Evolutionary conservation across 2,113 vertebrate genomes (phyloP), one percentile per base, ranked within the genome.

Genomic region (Phyllopteryx taeniolatus): DNA sequence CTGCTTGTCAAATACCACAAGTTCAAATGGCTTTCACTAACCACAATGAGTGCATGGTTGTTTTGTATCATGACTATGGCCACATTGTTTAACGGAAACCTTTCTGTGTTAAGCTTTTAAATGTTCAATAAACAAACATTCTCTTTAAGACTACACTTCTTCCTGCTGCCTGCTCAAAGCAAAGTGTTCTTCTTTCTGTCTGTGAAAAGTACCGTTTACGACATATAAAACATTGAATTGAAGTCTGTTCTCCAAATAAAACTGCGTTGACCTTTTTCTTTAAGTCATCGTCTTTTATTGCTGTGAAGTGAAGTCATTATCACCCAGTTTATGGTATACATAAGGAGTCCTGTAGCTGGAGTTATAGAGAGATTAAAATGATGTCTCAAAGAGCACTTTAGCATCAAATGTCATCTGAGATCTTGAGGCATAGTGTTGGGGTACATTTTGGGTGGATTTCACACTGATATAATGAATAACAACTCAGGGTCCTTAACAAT

Each of bases 391-490:
- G 35, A 12, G 59, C n/a, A 7, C 14, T 73, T 73, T 15, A 56
- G 62, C 27, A 76, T 79, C 61, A 53, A 78, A 62, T 70, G 31
- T 68, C 61, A 70, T 61, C n/a, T 43, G 49, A 69, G 44, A 54
- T 54, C 20, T 54, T 10, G 8, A 2, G 17, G 6, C 8, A 14
- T 67, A 15, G 43, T 54, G n/a, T 63, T 6, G 2, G 22, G 43
- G 62, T 61, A 72, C 57, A 19, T 13, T 71, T 78, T 73, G 67
- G 71, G n/a, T 69, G 31, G 57, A 70, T 70, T 66, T 2, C 68
- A 68, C 43, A 62, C 61, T 0, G 33, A 42, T 78, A 78, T 76
- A 74, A 72, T 76, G 61, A 78, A 79, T 51, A 79, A 79, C 51
- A 77, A 68, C 65, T 42, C 61, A 70, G 75, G 68, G 65, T 31